These are phyloP conservation scores for Nasonia giraulti DNA, from an alignment of 1,140 invertebrate species.

Conservation along the genomic window DNA sequence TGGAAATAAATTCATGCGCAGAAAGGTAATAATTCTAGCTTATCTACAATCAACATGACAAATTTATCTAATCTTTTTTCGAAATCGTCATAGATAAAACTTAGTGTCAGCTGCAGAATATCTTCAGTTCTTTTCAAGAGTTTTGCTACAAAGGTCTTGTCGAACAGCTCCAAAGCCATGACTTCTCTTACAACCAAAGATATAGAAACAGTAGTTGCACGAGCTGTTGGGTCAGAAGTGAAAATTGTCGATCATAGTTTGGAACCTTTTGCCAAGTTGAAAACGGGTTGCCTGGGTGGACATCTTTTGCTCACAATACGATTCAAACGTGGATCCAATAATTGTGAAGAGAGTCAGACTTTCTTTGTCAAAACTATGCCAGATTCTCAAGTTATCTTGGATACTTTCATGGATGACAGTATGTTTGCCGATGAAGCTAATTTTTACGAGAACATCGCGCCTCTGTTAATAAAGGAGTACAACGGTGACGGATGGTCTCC, in stretches of 20 bases:
- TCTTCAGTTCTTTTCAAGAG: background rate
- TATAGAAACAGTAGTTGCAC: background rate
- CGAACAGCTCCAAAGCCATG: background rate
- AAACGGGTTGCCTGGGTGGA: conserved; percentile 2
- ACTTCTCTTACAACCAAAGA: background rate
- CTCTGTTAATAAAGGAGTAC: background rate
- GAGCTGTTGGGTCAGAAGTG: background rate
- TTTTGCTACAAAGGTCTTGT: background rate
- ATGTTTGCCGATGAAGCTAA: background rate
- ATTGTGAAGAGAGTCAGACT: background rate
- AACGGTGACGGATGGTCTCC: background rate
- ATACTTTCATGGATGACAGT: background rate
- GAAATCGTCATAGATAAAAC: too few relatives aligned
- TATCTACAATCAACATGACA: too few relatives aligned
- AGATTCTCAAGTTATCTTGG: background rate
- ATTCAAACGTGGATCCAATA: background rate
- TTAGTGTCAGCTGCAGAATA: background rate
- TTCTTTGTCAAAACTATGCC: conserved; percentile 29
- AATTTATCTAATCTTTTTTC: too few relatives aligned
- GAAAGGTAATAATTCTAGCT: too few relatives aligned
- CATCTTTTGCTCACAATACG: background rate
- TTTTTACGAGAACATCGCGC: background rate
- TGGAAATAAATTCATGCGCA: too few relatives aligned
- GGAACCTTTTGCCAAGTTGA: background rate
- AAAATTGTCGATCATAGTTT: background rate